Percentiles rank a stretch among this genome's conserved stretches.
These are phyloP conservation scores for Caracal caracal DNA, from an alignment of 2,113 vertebrate species.

Conservation along the genomic window DNA sequence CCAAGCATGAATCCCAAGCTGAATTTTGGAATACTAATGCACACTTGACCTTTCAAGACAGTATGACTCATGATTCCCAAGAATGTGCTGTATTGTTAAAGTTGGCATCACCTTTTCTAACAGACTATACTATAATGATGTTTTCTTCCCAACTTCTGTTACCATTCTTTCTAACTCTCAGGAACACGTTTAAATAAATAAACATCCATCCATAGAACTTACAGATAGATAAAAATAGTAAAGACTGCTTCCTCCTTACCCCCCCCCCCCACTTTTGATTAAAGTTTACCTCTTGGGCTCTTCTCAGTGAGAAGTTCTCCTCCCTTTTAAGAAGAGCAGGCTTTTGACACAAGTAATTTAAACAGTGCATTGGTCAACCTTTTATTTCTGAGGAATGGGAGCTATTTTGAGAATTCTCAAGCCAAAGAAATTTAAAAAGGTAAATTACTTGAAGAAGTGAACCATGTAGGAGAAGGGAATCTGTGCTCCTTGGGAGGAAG, in stretches of 20 bases:
- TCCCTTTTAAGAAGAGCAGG: conserved; percentile 11
- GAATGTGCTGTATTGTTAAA: not conserved
- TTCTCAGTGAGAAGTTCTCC: conserved; percentile 1
- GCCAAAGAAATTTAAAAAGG: not conserved
- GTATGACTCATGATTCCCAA: conserved; percentile 12
- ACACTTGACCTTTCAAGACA: not conserved
- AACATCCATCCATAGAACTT: not conserved
- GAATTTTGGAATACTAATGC: not conserved
- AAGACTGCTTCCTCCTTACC: not conserved
- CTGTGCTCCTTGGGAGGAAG: not conserved
- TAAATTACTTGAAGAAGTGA: not conserved
- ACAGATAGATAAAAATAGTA: not conserved
- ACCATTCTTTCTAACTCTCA: conserved; percentile 16
- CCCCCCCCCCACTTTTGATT: not conserved
- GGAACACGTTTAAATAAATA: not conserved
- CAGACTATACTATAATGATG: not conserved
- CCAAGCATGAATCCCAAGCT: not conserved
- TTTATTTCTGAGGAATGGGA: not conserved
- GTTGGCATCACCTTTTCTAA: not conserved
- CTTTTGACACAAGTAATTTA: not conserved
- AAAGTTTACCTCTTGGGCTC: not conserved
- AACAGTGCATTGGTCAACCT: not conserved
- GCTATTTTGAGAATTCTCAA: conserved; percentile 28
- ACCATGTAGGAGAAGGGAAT: not conserved
- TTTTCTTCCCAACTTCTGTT: conserved; percentile 34